Conservation (phyloP, 1,140 invertebrate species). For the Aleiodes sp. region DNA sequence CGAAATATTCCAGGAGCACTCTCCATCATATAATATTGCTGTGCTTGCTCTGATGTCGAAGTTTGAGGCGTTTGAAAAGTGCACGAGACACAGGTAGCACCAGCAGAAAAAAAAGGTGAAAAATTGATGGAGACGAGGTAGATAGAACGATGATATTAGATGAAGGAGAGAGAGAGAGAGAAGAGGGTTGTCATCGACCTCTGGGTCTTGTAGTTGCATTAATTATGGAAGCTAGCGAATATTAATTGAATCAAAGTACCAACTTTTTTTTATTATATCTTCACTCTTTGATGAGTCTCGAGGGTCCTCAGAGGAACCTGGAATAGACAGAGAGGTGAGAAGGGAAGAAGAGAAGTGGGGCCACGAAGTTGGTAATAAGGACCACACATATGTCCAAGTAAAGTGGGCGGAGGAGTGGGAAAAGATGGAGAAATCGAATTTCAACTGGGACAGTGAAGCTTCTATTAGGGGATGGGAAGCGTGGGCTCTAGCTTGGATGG, state of each 20-base stretch:
- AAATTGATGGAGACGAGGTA: background rate
- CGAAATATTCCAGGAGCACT: constrained; percentile 52
- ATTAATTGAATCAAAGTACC: constrained; percentile 51
- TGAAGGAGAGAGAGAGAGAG: background rate
- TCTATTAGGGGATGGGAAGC: background rate
- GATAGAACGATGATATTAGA: background rate
- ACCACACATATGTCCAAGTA: constrained; percentile 22
- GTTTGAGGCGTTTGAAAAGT: constrained; percentile 40
- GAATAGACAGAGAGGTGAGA: background rate
- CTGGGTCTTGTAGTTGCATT: constrained; percentile 32
- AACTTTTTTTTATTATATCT: background rate
- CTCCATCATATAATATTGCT: constrained; percentile 50
- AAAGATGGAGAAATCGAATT: constrained; percentile 35
- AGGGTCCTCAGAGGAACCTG: background rate
- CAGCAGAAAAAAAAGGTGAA: background rate
- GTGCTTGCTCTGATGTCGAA: constrained; percentile 47
- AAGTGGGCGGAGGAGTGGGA: background rate
- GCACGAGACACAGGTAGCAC: background rate
- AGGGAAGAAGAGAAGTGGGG: background rate
- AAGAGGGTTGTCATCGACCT: background rate
- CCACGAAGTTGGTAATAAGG: constrained; percentile 18
- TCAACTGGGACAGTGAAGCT: background rate
- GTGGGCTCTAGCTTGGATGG: background rate
- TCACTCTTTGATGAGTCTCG: background rate
- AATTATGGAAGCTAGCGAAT: constrained; percentile 52